These are phyloP conservation scores for Sycophila texana DNA, from an alignment of 2,888 invertebrate species.

Conservation along the genomic window DNA sequence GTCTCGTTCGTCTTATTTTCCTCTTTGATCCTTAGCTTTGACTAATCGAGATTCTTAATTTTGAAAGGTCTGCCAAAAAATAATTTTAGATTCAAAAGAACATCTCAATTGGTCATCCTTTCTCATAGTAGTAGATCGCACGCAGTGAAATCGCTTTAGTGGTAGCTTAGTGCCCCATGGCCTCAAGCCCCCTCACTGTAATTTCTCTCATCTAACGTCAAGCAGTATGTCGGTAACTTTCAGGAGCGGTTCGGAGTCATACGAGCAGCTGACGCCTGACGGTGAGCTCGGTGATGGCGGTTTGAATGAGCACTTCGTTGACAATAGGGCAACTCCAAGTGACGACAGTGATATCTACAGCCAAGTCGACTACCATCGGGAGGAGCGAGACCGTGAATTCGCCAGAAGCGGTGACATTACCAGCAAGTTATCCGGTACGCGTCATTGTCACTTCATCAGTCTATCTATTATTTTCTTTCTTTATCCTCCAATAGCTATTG, in stretches of 20 bases:
- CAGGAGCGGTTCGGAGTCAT: slow-evolving; percentile 78
- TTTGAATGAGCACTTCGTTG: slow-evolving; percentile 72
- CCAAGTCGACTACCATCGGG: slow-evolving; percentile 81
- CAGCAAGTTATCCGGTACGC: slow-evolving; percentile 71
- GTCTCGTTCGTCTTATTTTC: too few relatives aligned
- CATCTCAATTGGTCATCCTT: too few relatives aligned
- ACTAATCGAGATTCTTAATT: background rate
- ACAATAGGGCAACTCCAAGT: slow-evolving; percentile 77
- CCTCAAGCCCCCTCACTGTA: slow-evolving; percentile 25
- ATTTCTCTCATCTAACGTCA: slow-evolving; percentile 69
- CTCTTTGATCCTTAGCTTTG: slow-evolving; percentile 12
- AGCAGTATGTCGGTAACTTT: slow-evolving; percentile 76
- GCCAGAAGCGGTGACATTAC: slow-evolving; percentile 70
- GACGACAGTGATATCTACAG: slow-evolving; percentile 83
- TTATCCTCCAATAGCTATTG: too few relatives aligned
- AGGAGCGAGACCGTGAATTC: slow-evolving; percentile 75
- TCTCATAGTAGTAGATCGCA: too few relatives aligned
- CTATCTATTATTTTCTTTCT: too few relatives aligned
- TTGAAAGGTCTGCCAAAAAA: too few relatives aligned
- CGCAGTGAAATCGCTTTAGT: too few relatives aligned
- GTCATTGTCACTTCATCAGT: too few relatives aligned
- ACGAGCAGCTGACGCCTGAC: slow-evolving; percentile 79
- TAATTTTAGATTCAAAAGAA: too few relatives aligned
- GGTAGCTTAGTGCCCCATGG: too few relatives aligned
- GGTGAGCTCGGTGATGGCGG: slow-evolving; percentile 73